Evolutionary conservation across 2,888 invertebrate species (phyloP).

Genomic region (Drosophila kokeensis): DNA sequence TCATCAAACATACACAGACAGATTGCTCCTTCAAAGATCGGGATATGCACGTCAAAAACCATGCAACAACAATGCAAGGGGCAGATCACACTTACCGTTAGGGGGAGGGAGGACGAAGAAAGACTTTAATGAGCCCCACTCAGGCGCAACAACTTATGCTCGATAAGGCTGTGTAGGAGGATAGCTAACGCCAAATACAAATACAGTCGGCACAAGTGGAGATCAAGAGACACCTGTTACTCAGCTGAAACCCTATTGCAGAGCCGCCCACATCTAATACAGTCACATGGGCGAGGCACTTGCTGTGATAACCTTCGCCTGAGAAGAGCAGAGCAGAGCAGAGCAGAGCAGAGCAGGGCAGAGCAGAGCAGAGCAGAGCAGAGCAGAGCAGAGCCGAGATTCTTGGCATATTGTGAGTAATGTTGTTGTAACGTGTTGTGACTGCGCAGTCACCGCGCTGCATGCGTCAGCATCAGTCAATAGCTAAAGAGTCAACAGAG

Average conservation of each 20-base stretch:
- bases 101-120: too few relatives aligned
- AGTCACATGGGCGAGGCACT: conserved; percentile 23
- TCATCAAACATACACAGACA: neutral
- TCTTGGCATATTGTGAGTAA: conserved; percentile 44
- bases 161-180: neutral
- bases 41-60: neutral
- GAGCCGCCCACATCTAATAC: conserved; percentile 2
- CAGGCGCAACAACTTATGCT: neutral
- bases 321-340: neutral
- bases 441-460: conserved; percentile 29
- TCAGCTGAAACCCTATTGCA: too few relatives aligned
- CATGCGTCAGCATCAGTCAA: conserved; percentile 31
- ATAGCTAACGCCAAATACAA: too few relatives aligned
- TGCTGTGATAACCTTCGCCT: conserved; percentile 36
- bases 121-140: neutral
- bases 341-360: neutral
- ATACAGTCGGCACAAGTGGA: neutral
- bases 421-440: conserved; percentile 18
- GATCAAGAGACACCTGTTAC: neutral
- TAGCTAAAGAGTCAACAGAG: conserved; percentile 5
- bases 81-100: neutral
- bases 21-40: conserved; percentile 10
- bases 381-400: neutral
- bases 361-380: neutral
- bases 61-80: neutral